Percentiles rank a stretch among this genome's conserved stretches.
Evolutionary conservation across 2,888 invertebrate genomes (phyloP).

Genomic region (Cephus nigrinus): DNA sequence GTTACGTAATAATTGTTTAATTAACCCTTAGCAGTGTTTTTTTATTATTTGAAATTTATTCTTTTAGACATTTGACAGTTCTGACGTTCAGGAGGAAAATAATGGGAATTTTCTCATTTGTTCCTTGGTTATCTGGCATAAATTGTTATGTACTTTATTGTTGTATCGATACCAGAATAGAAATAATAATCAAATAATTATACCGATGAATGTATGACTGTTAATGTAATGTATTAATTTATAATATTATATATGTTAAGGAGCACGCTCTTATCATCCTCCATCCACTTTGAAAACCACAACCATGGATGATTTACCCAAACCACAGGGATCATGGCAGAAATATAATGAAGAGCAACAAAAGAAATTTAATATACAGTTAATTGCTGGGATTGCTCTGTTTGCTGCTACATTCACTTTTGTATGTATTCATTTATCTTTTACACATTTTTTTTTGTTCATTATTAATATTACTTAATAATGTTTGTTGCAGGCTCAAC

Average conservation of each 20-base stretch:
- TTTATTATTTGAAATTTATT: not conserved
- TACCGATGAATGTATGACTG: not conserved
- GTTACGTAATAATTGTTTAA: constrained; percentile 13
- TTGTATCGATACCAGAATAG: not conserved
- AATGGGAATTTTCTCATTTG: not conserved
- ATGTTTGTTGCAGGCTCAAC: constrained; percentile 69
- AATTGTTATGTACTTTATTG: not conserved
- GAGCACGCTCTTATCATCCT: constrained; percentile 35
- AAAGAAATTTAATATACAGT: constrained; percentile 75
- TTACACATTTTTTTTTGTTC: not conserved
- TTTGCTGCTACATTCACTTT: constrained; percentile 63
- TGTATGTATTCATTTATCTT: constrained; percentile 58
- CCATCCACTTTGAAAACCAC: constrained; percentile 53
- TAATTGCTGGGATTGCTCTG: constrained; percentile 70
- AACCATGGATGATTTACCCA: constrained; percentile 82
- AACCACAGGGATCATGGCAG: constrained; percentile 84
- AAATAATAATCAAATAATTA: not conserved
- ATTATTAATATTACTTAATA: not conserved
- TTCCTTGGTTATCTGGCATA: not conserved
- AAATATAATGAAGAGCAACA: constrained; percentile 75
- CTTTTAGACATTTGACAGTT: not conserved
- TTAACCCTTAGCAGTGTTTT: not conserved
- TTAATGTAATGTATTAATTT: not conserved
- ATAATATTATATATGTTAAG: constrained; percentile 22
- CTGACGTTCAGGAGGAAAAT: not conserved